These are phyloP conservation scores for Epinephelus moara DNA, from an alignment of 2,113 vertebrate species.

Conservation along the genomic window DNA sequence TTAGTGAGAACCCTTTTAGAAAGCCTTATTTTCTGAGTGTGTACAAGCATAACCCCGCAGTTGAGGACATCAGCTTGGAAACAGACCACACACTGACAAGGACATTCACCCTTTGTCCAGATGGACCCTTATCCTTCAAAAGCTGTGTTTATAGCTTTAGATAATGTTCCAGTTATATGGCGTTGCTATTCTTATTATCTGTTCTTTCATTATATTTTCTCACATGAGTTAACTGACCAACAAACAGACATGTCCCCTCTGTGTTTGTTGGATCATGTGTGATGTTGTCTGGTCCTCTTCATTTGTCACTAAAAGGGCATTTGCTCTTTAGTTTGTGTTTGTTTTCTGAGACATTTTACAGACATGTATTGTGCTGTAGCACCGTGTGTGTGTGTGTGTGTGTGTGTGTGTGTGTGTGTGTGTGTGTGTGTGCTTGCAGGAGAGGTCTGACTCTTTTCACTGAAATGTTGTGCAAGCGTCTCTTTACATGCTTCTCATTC, in stretches of 20 bases:
- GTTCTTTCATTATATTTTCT: constrained; percentile 55
- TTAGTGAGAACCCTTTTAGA: constrained; percentile 22
- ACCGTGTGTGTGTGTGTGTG: background rate
- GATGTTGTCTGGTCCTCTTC: constrained; percentile 27
- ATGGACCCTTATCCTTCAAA: constrained; percentile 62
- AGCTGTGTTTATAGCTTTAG: constrained; percentile 65
- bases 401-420: constrained; percentile 23
- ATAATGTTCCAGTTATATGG: constrained; percentile 63
- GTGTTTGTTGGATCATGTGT: constrained; percentile 5
- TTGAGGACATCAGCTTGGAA: constrained; percentile 69
- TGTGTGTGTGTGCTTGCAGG: constrained; percentile 7
- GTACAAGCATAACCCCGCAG: constrained; percentile 51
- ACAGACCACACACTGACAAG: constrained; percentile 73
- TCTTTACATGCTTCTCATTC: constrained; percentile 66
- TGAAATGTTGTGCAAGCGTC: constrained; percentile 69
- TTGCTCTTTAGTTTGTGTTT: background rate
- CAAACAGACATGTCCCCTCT: constrained; percentile 11
- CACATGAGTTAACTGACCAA: constrained; percentile 29
- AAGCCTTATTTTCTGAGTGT: constrained; percentile 42
- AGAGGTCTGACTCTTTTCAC: constrained; percentile 60
- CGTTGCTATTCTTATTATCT: constrained; percentile 46
- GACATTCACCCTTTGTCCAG: constrained; percentile 74
- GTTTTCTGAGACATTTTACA: constrained; percentile 18
- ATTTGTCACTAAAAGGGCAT: constrained; percentile 19
- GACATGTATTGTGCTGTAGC: constrained; percentile 7